Base-by-base conservation (phyloP, 1,140 invertebrate species). In the Apis cerana region DNA sequence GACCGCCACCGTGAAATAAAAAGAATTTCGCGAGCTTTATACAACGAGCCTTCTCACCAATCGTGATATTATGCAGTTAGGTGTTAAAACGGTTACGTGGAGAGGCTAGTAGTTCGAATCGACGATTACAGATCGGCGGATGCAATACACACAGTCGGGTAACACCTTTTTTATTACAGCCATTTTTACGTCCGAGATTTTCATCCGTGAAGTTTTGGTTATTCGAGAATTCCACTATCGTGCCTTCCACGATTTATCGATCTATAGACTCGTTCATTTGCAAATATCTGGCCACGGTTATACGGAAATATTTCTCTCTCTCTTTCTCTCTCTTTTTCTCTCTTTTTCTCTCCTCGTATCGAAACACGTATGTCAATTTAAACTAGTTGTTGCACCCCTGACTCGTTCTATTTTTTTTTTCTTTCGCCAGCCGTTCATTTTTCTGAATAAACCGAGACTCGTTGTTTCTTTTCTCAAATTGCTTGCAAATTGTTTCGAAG, bases 1-100 rank as follows among this genome's bases (percentile, higher is more conserved):
- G 89, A 65, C 61, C 76, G 61, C 90, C 90, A 91, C 90, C 88
- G n/a, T 13, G 43, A 48, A n/a, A 11, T 13, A 21, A 68, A 67
- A 67, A 67, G 19, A 43, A 91, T 90, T 90, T 89, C 84, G 83
- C 75, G 80, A 64, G 27, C 27, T 27, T 27, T 27, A 27, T n/a
- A 27, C 33, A 13, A 4, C 10, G 11, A 10, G n/a, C 9, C 23
- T 27, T 27, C n/a, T 74, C 67, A 78, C 82, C 85, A 71, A 84
- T 85, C 75, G 82, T 56, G 61, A 69, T 83, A 90, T 89, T 85
- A 82, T 84, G 75, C 23, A 75, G n/a, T 48, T 67, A 48, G 74
- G 74, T 64, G 68, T 67, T 69, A 83, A 27, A 43, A 70, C 65
- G 77, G 75, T 75, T 65, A 43, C 68, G 70, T 56, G 54, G 84